These are phyloP conservation scores for Zygothrica quintamaculata DNA, from an alignment of 2,888 invertebrate genomes.

Conservation along the genomic window DNA sequence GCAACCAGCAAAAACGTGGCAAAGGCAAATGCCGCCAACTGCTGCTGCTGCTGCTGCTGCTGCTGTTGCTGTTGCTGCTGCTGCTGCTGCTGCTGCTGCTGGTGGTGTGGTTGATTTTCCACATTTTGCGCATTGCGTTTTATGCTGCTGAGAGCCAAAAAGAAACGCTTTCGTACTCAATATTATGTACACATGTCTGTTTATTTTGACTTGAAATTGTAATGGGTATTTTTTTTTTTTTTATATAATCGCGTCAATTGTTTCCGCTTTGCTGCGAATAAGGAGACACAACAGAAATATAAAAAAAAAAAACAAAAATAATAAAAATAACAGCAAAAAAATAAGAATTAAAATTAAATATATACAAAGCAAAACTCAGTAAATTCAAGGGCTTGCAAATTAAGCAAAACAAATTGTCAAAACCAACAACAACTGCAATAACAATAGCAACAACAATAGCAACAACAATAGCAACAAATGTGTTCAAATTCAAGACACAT, in stretches of 20 bases:
- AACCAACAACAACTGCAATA: conserved; percentile 16
- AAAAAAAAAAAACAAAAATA: conserved; percentile 40
- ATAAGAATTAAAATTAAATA: conserved; percentile 1
- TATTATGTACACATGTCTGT: too few relatives aligned
- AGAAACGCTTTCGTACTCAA: too few relatives aligned
- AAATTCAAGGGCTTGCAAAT: conserved; percentile 66
- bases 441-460: too few relatives aligned
- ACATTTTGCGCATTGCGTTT: conserved; percentile 78
- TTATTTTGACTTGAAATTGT: conserved; percentile 19
- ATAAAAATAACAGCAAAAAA: conserved; percentile 8
- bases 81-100: conserved; percentile 15
- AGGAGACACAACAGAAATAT: conserved; percentile 1
- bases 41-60: conserved; percentile 14
- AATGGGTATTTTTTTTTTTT: too few relatives aligned
- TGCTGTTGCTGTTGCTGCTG: neutral
- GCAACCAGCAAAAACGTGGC: conserved; percentile 20
- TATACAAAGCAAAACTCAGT: conserved; percentile 6
- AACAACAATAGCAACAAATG: conserved; percentile 18
- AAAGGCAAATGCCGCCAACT: conserved; percentile 1
- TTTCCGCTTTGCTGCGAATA: conserved; percentile 40
- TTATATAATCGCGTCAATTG: conserved; percentile 38
- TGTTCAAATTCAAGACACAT: conserved; percentile 29
- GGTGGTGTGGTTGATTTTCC: conserved; percentile 46
- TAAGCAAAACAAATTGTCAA: conserved; percentile 58
- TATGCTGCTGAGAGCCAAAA: conserved; percentile 41